phyloP scores from a whole-genome alignment of 1,140 invertebrate species.

The Drosophila pandora region DNA sequence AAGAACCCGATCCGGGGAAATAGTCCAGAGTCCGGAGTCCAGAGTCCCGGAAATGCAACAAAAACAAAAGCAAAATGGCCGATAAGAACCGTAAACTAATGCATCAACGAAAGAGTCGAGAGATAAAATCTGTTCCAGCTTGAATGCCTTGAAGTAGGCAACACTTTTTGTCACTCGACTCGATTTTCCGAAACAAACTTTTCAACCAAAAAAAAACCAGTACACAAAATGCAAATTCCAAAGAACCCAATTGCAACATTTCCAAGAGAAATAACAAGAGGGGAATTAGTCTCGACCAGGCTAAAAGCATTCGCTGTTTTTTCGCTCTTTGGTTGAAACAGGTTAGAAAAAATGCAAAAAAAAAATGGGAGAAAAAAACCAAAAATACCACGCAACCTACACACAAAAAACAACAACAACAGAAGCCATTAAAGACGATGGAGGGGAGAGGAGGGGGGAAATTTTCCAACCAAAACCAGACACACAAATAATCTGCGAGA shows the following conservation, averaged over 20 bases:
- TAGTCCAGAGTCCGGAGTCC: neutral
- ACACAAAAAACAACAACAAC: neutral
- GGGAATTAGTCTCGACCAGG: constrained; percentile 36
- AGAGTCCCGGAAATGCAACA: constrained; percentile 41
- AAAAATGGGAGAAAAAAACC: no score
- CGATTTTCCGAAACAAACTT: no score
- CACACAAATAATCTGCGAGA: constrained; percentile 24
- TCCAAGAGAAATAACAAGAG: neutral
- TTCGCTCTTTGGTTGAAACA: constrained; percentile 14
- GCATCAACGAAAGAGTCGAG: constrained; percentile 25
- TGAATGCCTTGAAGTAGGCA: constrained; percentile 27
- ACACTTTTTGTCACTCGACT: neutral
- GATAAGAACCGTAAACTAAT: constrained; percentile 38
- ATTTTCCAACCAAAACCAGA: constrained; percentile 16
- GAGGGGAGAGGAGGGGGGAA: neutral
- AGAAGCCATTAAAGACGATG: constrained; percentile 43
- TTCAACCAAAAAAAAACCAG: neutral
- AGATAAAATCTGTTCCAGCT: constrained; percentile 9
- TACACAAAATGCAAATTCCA: constrained; percentile 28
- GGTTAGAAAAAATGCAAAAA: constrained; percentile 29
- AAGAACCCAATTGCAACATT: neutral
- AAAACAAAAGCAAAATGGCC: constrained; percentile 14
- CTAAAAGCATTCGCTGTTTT: constrained; percentile 30
- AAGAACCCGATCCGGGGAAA: constrained; percentile 14
- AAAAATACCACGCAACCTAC: no score